Evolutionary conservation across 53 echinoderm and acorn worm genomes (phyloP).

Genomic region (Mesocentrotus franciscanus): DNA sequence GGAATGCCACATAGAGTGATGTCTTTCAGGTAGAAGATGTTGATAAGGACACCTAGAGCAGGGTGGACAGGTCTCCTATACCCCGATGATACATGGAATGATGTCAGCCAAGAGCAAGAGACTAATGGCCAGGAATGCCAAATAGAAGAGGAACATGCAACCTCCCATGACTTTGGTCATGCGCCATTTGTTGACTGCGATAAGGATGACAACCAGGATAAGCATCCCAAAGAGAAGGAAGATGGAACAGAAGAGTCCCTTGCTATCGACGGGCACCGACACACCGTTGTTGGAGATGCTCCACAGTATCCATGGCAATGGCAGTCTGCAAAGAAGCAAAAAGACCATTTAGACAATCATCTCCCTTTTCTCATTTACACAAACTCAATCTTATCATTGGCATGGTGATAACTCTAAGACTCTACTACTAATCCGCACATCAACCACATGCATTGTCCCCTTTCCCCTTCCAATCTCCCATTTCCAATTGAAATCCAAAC

Average conservation of each 20-base stretch:
- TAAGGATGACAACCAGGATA: slow-evolving; percentile 83
- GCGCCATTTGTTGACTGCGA: slow-evolving; percentile 84
- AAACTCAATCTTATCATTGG: neutral
- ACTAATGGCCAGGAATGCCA: slow-evolving; percentile 80
- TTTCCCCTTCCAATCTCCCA: neutral
- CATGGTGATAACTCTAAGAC: neutral
- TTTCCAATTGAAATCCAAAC: too few relatives aligned
- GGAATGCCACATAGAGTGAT: neutral
- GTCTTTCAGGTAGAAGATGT: neutral
- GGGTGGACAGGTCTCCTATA: neutral
- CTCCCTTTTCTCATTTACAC: neutral
- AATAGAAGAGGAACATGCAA: slow-evolving; percentile 87
- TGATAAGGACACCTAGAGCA: neutral
- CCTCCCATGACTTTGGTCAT: slow-evolving; percentile 89
- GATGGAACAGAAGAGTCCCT: slow-evolving; percentile 94
- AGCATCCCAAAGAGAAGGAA: slow-evolving; percentile 95
- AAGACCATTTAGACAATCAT: neutral
- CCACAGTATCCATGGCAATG: slow-evolving; percentile 93
- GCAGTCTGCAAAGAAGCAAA: slow-evolving; percentile 76
- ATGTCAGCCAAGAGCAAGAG: slow-evolving; percentile 73
- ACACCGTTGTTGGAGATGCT: slow-evolving; percentile 66
- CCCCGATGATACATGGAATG: slow-evolving; percentile 74
- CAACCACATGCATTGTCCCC: neutral
- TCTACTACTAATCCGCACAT: neutral
- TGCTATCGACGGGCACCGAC: slow-evolving; percentile 72